These are phyloP conservation scores for Vimba vimba DNA, from an alignment of 2,113 vertebrate genomes.

Conservation along the genomic window DNA sequence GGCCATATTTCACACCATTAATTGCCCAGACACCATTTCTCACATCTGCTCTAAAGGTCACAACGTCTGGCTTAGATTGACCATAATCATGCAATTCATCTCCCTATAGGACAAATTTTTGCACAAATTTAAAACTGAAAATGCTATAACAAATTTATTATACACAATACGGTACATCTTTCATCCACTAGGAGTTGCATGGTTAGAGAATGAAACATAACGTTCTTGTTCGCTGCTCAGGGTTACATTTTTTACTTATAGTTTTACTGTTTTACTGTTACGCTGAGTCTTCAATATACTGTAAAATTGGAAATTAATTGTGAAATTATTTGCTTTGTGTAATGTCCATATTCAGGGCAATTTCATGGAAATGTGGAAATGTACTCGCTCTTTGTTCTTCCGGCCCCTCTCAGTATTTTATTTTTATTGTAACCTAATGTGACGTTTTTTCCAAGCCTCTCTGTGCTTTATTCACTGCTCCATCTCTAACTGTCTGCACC, in stretches of 20 bases:
- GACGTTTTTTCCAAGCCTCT: background rate
- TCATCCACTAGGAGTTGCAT: background rate
- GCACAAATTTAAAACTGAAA: background rate
- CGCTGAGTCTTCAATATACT: no score
- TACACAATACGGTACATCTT: background rate
- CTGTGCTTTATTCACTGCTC: background rate
- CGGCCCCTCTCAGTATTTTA: background rate
- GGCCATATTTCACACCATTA: background rate
- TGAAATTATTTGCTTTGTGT: background rate
- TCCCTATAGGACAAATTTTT: background rate
- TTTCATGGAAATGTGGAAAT: background rate
- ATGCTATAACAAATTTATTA: background rate
- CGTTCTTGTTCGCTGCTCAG: background rate
- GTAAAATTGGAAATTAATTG: background rate
- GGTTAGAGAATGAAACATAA: background rate
- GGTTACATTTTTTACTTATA: background rate
- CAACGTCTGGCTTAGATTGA: background rate
- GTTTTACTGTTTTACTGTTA: no score
- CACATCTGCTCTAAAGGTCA: background rate
- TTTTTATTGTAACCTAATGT: background rate
- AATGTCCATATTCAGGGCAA: background rate
- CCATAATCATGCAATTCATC: background rate
- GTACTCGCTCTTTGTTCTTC: background rate
- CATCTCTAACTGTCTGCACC: background rate
- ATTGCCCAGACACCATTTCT: slow-evolving; percentile 9